Evolutionary conservation across 2,113 vertebrate species (phyloP), one percentile per base, ranked within the genome.

Genomic region (Pteronura brasiliensis): DNA sequence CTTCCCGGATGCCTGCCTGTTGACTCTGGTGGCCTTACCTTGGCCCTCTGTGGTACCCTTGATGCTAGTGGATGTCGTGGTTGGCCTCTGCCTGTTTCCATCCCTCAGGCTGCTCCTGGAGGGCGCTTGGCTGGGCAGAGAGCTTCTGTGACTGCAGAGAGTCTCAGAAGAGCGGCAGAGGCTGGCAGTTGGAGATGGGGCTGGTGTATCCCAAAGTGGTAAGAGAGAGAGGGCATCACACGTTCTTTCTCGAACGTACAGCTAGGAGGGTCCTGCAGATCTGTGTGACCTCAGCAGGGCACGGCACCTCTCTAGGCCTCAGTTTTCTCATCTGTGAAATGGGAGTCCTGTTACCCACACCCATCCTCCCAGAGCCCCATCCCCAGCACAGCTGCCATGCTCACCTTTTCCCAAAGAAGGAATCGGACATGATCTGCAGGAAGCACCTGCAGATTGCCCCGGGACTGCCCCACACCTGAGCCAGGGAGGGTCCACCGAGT

Each of bases 61-160:
- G 0, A 3, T 1, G 15, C n/a, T 9, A 6, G 14, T 10, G 1
- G 39, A 52, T 7, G 17, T 11, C 0, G 0, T 4, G 2, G 61
- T 42, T 1, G 0, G 86, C 57, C 57, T 85, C 92, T 67, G 80
- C 80, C 63, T 29, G n/a, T 25, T 17, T n/a, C 61, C 4, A 34
- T 34, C 49, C 74, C 20, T 0, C 0, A 8, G 88, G 36, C 10
- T 39, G 25, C 65, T 55, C 69, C 57, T 29, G 47, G 57, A 47
- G 8, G 52, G 7, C 15, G 1, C 36, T 52, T 13, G 57, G 55
- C 55, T 29, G 61, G 39, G 59, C 34, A 4, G 74, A 34, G 36
- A 55, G n/a, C 63, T 69, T 4, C 69, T 67, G 63, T 25, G 80
- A 18, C 71, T 72, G 3, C 20, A 77, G 55, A 27, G 14, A 57